Evolutionary conservation across 2,888 invertebrate genomes (phyloP).

Genomic region (Phania funesta): DNA sequence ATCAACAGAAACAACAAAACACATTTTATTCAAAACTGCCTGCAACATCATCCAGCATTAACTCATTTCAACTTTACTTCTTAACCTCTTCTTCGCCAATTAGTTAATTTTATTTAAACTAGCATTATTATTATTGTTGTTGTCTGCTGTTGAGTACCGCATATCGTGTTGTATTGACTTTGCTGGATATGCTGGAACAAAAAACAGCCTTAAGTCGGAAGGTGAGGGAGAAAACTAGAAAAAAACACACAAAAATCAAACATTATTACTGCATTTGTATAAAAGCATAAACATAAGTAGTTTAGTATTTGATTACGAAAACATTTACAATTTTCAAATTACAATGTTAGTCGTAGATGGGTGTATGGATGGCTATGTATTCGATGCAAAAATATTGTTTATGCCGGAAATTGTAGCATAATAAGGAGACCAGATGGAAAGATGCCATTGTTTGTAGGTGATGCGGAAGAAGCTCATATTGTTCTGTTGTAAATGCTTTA

Average conservation of each 20-base stretch:
- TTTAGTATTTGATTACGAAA: slow-evolving; percentile 33
- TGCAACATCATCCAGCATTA: slow-evolving; percentile 25
- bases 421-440: not conserved
- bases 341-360: too few species aligned
- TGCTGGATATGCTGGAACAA: not conserved
- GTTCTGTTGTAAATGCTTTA: too few species aligned
- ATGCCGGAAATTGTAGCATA: not conserved
- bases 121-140: slow-evolving; percentile 40
- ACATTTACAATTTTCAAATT: not conserved
- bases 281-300: not conserved
- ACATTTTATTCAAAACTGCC: not conserved
- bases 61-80: slow-evolving; percentile 46
- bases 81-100: slow-evolving; percentile 49
- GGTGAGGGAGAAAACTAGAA: slow-evolving; percentile 1
- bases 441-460: too few species aligned
- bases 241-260: not conserved
- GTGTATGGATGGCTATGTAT: not conserved
- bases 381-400: not conserved
- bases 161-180: not conserved
- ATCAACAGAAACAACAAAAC: slow-evolving; percentile 15
- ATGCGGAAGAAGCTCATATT: too few species aligned
- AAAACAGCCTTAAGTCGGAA: slow-evolving; percentile 26
- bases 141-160: slow-evolving; percentile 26
- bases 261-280: not conserved
- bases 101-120: slow-evolving; percentile 58